Conservation (phyloP, 2,113 vertebrate genomes). For the Heptranchias perlo region DNA sequence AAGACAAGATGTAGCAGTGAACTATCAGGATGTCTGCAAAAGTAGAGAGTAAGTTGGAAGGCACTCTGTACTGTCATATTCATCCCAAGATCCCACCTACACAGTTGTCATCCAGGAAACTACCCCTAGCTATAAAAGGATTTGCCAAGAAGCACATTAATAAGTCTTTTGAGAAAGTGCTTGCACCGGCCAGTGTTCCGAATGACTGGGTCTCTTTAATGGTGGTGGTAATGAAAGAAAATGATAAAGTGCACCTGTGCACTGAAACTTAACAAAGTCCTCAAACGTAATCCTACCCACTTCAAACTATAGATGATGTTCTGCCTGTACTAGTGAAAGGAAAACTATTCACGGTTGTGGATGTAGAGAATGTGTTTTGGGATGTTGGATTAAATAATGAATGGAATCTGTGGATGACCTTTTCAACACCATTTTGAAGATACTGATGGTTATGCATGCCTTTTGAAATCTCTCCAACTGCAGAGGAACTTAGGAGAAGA, state of each 20-base stretch:
- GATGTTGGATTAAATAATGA: background rate
- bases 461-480: background rate
- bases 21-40: background rate
- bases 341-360: background rate
- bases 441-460: background rate
- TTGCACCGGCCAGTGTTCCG: background rate
- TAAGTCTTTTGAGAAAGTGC: background rate
- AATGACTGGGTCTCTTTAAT: background rate
- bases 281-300: background rate
- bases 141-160: background rate
- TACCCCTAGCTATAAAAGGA: background rate
- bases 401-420: background rate
- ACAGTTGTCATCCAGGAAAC: background rate
- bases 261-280: background rate
- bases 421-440: background rate
- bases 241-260: background rate
- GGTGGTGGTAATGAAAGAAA: background rate
- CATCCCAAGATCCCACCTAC: background rate
- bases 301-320: background rate
- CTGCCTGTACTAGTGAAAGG: background rate
- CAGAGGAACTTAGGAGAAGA: no score
- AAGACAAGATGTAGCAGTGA: background rate
- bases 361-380: background rate
- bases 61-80: background rate
- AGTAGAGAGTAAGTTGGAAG: background rate